phyloP scores from a whole-genome alignment of 1,140 invertebrate species.

The Antheraea pernyi region DNA sequence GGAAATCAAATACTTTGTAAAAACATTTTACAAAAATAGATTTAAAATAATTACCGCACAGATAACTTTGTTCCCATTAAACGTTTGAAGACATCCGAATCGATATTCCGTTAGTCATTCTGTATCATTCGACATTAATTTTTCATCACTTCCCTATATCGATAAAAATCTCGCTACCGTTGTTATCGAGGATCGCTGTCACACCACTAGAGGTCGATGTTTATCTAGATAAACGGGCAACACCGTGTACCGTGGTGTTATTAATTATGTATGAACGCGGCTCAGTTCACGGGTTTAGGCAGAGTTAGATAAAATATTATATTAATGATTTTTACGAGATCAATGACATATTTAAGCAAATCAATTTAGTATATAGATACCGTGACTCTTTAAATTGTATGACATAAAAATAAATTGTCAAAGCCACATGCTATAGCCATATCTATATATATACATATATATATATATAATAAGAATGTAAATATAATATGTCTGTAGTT shows the following conservation, averaged over 20 bases:
- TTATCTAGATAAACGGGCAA: conserved; percentile 1
- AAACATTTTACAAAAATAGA: too few relatives aligned
- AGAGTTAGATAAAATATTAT: neutral
- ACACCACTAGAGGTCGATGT: conserved; percentile 14
- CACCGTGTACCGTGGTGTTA: conserved; percentile 5
- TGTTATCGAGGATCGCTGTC: conserved; percentile 12
- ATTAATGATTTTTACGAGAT: too few relatives aligned
- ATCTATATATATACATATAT: too few relatives aligned
- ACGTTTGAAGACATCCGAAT: neutral
- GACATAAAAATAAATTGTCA: too few relatives aligned
- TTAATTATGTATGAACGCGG: conserved; percentile 3
- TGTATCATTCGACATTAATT: conserved; percentile 7
- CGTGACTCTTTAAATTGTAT: too few relatives aligned
- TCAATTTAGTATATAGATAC: too few relatives aligned
- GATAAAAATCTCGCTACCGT: conserved; percentile 13
- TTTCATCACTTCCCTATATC: conserved; percentile 14
- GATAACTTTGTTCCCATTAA: neutral
- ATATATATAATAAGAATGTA: too few relatives aligned
- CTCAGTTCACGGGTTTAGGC: neutral
- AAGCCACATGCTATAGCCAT: too few relatives aligned
- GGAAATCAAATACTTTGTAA: too few relatives aligned
- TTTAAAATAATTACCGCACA: neutral
- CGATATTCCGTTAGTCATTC: neutral
- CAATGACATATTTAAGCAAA: too few relatives aligned
- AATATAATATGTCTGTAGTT: too few relatives aligned